Evolutionary conservation across 2,797 vertebrate genomes (phyloP), one percentile per base, ranked within the genome.

Genomic region (Babyrousa celebensis): DNA sequence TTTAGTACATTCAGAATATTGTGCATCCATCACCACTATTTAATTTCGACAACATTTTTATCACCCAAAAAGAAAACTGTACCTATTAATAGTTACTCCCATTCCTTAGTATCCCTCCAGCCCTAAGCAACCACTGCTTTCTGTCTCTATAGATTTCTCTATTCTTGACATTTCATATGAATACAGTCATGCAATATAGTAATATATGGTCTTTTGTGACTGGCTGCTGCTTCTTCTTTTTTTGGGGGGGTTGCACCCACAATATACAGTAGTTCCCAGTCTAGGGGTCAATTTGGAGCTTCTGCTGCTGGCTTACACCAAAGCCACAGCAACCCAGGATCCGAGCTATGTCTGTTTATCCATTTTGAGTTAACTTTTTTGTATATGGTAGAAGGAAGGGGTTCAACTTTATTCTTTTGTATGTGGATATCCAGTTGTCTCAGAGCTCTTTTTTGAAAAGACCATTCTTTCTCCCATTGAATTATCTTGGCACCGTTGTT

Each of bases 341-440:
- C 43, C 43, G 6, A 48, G 43, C 43, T 48, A 10, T 48, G 43
- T 48, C 43, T 48, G 43, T 48, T 86, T 43, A 63, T 75, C 23
- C 58, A 70, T 80, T 91, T 82, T 67, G 32, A 91, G 78, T 68
- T 89, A 94, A 88, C 62, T 89, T 94, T 92, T 94, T 92, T 94
- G 27, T 58, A 54, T 48, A 20, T 65, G n/a, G 74, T 60, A n/a
- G 43, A 67, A 70, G 68, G 63, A 86, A 89, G 18, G 3, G 18
- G 21, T 77, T 25, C 25, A 40, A 29, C 43, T 89, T 75, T 75
- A 89, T 84, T 82, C 36, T 94, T 82, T 94, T 70, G 23, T 25
- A 36, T 77, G 25, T 80, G 29, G 52, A 40, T 85, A 74, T 79
- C 20, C 48, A 77, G 11, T 92, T 85, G 29, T 84, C 74, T 43